Evolutionary conservation across 2,113 vertebrate genomes (phyloP), one percentile per base, ranked within the genome.

Genomic region (Guaruba guarouba): DNA sequence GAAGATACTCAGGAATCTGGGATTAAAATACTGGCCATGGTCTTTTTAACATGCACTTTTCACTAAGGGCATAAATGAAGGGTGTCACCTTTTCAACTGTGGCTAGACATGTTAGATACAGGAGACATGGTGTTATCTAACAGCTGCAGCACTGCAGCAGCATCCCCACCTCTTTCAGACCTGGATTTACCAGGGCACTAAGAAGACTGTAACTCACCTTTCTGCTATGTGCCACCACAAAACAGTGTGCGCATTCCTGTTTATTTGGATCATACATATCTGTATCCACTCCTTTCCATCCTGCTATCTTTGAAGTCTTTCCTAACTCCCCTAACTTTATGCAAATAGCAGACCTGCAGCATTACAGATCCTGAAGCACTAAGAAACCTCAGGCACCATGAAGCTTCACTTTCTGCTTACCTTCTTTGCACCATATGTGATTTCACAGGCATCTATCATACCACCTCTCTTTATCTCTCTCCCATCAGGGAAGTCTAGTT

Each of bases 171-270:
- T 62, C 37, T 46, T 92, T 83, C 71, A 62, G 10, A 35, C 6
- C 10, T 35, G 33, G 18, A 51, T 85, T 87, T 64, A 79, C 35
- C 5, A 64, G 59, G 31, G 3, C 61, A 81, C 10, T 70, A 41
- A 81, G 41, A 48, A 17, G 17, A 27, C 31, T 68, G 13, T 51
- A 84, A 63, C 13, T 37, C 10, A 44, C 17, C 7, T 66, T 61
- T 84, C 75, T 29, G 4, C n/a, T 68, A 5, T 14, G 31, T 20
- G 31, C 52, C 71, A 74, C 13, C 20, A 39, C 39, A 79, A 41
- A 1, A 57, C 15, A 1, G 2, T 12, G 3, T 46, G 28, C 18
- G 20, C 13, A 25, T 28, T 54, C 24, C 29, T 2, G 3, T 19
- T 23, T 86, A 6, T 67, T 67, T 8, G 5, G 11, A 25, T 48